phyloP scores from a whole-genome alignment of 2,113 vertebrate genomes.

The Leucosticte australis region DNA sequence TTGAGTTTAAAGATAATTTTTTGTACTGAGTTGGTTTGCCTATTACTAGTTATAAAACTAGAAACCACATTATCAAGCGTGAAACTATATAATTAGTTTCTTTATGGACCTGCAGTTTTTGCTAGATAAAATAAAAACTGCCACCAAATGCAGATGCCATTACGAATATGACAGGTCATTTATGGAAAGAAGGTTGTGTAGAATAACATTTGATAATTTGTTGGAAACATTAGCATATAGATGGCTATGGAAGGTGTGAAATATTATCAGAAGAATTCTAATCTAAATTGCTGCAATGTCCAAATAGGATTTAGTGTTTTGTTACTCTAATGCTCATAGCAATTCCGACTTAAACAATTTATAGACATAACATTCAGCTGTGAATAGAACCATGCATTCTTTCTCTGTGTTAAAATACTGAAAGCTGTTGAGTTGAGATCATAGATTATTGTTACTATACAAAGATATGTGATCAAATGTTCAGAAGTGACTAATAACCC shows the following conservation, averaged over 20 bases:
- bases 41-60: conserved; percentile 65
- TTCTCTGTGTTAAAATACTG: conserved; percentile 16
- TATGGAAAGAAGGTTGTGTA: conserved; percentile 63
- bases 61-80: conserved; percentile 70
- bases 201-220: conserved; percentile 75
- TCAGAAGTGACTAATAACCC: conserved; percentile 8
- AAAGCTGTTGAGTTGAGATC: not conserved
- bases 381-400: not conserved
- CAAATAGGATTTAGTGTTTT: conserved; percentile 61
- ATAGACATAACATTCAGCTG: conserved; percentile 8
- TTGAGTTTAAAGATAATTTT: conserved; percentile 8
- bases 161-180: conserved; percentile 74
- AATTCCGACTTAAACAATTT: conserved; percentile 51
- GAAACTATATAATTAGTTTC: conserved; percentile 75
- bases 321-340: conserved; percentile 19
- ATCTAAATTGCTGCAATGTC: conserved; percentile 59
- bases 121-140: conserved; percentile 72
- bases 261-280: conserved; percentile 70
- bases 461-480: not conserved
- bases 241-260: conserved; percentile 69
- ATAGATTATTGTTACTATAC: conserved; percentile 20
- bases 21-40: conserved; percentile 48
- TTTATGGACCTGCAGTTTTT: conserved; percentile 69
- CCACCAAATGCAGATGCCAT: conserved; percentile 60
- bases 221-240: conserved; percentile 77